Evolutionary conservation across 2,888 invertebrate species (phyloP), one percentile per base, ranked within the genome.

Genomic region (Erebia palarica): DNA sequence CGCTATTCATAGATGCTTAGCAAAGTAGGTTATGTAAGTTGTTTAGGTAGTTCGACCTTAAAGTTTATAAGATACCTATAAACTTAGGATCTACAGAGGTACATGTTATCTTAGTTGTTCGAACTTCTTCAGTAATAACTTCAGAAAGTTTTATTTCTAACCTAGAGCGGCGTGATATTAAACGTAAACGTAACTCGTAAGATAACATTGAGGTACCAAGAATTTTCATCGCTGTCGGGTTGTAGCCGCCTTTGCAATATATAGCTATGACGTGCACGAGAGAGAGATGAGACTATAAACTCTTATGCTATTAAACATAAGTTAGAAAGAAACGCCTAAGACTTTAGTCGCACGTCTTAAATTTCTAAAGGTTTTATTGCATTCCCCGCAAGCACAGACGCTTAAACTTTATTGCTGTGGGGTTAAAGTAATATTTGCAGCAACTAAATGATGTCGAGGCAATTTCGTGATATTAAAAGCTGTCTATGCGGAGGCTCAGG

Each of bases 341-440:
- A 84, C 84, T 87, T 80, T 80, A 82, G 79, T 81, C 81, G 83
- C 83, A 83, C 86, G 85, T 86, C 87, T 90, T 84, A 86, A 90
- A 90, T 89, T 91, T 88, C 86, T 84, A 86, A 87, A 88, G 91
- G 90, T 91, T 92, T 92, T 92, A 93, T 92, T 93, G 90, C 92
- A 90, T 92, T 92, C 90, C 84, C 87, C 85, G 88, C 90, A 90
- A 92, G 91, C 92, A 89, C 90, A 90, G 91, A 89, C 89, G 88
- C 90, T 91, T 92, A 91, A 92, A 92, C 92, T 92, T 93, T 93
- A 93, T 92, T 88, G 89, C 91, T 87, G 84, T 89, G 84, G 89
- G 91, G 92, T 92, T 93, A 92, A 92, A 92, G 93, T 92, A 91
- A 92, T 92, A 92, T 92, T 93, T 92, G 91, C 92, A 87, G 90